Base-by-base conservation (phyloP, 2,113 vertebrate genomes). In the Spheniscus mendiculus region DNA sequence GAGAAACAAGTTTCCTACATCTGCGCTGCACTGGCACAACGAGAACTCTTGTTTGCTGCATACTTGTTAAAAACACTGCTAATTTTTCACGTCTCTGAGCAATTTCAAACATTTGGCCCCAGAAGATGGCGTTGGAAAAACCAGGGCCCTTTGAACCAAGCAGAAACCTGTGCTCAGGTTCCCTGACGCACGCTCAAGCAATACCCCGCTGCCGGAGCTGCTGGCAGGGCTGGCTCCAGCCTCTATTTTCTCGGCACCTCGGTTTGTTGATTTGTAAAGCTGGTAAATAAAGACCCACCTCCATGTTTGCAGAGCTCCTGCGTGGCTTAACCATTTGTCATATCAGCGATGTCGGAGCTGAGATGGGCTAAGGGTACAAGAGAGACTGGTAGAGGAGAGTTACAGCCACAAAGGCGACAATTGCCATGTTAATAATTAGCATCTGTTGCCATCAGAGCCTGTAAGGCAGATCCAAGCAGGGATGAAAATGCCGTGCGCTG, bases 311-410 rank as follows among this genome's bases (percentile, higher is more conserved):
- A 45, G 23, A 66, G 61, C 67, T 90, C 40, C 77, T 36, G 55
- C 0, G 0, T 9, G 22, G 27, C 52, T 63, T 10, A 55, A 38
- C 45, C 69, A 25, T 44, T 84, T 72, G 52, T 50, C 38, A 4
- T 3, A 56, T 12, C 74, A 65, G 71, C 1, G 5, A 20, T 22
- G 49, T 63, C 0, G 0, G 47, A 83, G 47, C 71, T 88, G 55
- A 76, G 70, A 44, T 61, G 70, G 52, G 66, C 73, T 47, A 10
- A 67, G 36, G 42, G 32, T 50, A 32, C 50, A 58, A 23, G 72
- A 59, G 59, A 61, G 38, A 29, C 0, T 0, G 1, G 52, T 25
- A 21, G 38, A n/a, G 38, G 32, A 53, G 72, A 52, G 49, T 20
- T 56, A 26, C 11, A 62, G 87, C 40, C 11, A 6, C 70, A 50